These are phyloP conservation scores for Cataglyphis rosenhaueri DNA, from an alignment of 2,888 invertebrate species.

Conservation along the genomic window DNA sequence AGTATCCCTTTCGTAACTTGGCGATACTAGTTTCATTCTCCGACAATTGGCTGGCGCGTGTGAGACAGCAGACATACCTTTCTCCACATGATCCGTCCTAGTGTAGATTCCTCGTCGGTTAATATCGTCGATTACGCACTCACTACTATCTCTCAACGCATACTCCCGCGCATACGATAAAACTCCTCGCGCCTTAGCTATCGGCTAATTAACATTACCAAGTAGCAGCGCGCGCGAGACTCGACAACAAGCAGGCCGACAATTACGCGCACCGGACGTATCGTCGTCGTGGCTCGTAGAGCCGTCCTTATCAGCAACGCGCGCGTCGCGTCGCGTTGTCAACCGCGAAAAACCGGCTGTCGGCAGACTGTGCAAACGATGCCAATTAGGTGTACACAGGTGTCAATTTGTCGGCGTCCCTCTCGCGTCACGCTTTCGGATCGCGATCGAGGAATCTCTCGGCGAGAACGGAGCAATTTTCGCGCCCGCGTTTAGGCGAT, in stretches of 20 bases:
- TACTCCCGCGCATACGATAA: constrained; percentile 40
- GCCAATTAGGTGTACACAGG: constrained; percentile 83
- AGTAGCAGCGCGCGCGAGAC: constrained; percentile 50
- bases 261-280: constrained; percentile 58
- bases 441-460: constrained; percentile 53
- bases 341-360: constrained; percentile 69
- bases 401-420: constrained; percentile 75
- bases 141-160: not conserved
- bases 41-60: not conserved
- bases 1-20: constrained; percentile 5
- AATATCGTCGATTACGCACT: constrained; percentile 42
- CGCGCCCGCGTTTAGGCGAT: constrained; percentile 44
- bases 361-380: constrained; percentile 82
- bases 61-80: constrained; percentile 58
- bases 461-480: constrained; percentile 57
- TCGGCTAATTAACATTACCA: constrained; percentile 79
- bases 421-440: constrained; percentile 52
- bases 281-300: constrained; percentile 37
- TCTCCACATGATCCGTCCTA: constrained; percentile 59
- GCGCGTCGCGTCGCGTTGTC: constrained; percentile 61
- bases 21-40: constrained; percentile 1
- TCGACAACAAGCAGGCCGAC: constrained; percentile 55
- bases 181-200: constrained; percentile 59
- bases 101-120: constrained; percentile 44
- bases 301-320: constrained; percentile 62